These are phyloP conservation scores for Picus viridis DNA, from an alignment of 2,797 vertebrate species.

Conservation along the genomic window DNA sequence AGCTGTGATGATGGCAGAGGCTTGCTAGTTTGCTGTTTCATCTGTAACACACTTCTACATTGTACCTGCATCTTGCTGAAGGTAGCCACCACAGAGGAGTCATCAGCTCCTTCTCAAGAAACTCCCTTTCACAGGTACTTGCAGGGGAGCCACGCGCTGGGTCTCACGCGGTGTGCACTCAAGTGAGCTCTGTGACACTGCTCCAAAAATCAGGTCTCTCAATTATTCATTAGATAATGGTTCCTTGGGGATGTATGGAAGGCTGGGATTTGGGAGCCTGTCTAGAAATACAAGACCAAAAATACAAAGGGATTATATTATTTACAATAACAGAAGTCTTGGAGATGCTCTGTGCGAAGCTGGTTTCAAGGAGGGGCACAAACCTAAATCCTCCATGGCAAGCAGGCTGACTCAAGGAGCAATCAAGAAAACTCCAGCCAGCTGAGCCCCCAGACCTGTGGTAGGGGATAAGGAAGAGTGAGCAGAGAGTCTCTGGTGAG, in stretches of 20 bases:
- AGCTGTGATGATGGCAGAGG: not conserved
- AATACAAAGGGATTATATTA: not conserved
- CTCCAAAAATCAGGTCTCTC: not conserved
- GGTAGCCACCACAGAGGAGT: not conserved
- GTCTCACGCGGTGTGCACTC: not conserved
- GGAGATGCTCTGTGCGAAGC: not conserved
- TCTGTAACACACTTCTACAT: not conserved
- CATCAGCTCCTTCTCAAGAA: not conserved
- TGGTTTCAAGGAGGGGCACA: not conserved
- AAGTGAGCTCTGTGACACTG: not conserved
- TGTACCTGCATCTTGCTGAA: not conserved
- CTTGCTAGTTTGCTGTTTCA: not conserved
- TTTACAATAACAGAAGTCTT: not conserved
- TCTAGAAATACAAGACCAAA: not conserved
- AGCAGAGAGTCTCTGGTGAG: not conserved
- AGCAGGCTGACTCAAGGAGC: not conserved
- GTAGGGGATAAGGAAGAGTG: not conserved
- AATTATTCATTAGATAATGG: not conserved
- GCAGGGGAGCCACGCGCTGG: not conserved
- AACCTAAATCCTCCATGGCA: not conserved
- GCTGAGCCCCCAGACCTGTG: not conserved
- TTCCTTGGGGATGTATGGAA: not conserved
- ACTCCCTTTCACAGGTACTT: not conserved
- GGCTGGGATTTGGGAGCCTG: not conserved
- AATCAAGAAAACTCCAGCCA: not conserved